phyloP scores from a whole-genome alignment of 2,888 invertebrate species.

The Brachyopa scutellaris region DNA sequence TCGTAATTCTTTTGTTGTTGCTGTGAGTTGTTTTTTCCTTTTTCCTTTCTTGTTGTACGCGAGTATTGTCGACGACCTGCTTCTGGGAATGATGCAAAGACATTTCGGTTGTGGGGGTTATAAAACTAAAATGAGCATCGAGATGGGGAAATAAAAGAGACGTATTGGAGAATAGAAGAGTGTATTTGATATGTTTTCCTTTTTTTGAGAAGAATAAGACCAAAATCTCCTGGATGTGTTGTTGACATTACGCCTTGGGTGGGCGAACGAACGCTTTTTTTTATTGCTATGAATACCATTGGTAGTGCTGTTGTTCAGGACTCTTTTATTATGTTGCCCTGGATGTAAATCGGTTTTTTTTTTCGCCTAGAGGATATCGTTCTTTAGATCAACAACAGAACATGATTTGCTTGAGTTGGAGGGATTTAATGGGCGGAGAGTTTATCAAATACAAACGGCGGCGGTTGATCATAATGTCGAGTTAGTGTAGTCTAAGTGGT shows the following conservation, averaged over 20 bases:
- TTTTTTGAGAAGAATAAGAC: constrained; percentile 41
- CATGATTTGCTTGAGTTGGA: constrained; percentile 9
- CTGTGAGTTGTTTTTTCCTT: constrained; percentile 11
- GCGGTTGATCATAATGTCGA: too few relatives aligned
- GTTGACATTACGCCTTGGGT: constrained; percentile 59
- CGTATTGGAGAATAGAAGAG: constrained; percentile 25
- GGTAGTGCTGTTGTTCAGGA: constrained; percentile 35
- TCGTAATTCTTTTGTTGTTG: constrained; percentile 71
- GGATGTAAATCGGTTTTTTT: constrained; percentile 49
- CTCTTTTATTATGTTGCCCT: constrained; percentile 29
- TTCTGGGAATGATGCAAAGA: constrained; percentile 20
- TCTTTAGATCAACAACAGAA: constrained; percentile 25
- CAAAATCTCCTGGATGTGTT: constrained; percentile 62
- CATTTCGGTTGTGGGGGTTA: constrained; percentile 56
- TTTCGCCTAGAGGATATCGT: too few relatives aligned
- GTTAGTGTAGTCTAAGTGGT: too few relatives aligned
- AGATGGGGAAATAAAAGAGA: constrained; percentile 63
- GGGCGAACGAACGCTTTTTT: constrained; percentile 35
- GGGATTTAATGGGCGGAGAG: constrained; percentile 8
- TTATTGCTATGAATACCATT: constrained; percentile 54
- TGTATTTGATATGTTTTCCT: constrained; percentile 18
- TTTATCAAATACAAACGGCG: too few relatives aligned
- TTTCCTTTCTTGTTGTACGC: background rate
- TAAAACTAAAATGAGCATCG: constrained; percentile 65
- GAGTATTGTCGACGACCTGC: constrained; percentile 6